These are phyloP conservation scores for Holothuria glaberrima DNA, from an alignment of 35 echinoderm and acorn worm genomes.

Conservation along the genomic window DNA sequence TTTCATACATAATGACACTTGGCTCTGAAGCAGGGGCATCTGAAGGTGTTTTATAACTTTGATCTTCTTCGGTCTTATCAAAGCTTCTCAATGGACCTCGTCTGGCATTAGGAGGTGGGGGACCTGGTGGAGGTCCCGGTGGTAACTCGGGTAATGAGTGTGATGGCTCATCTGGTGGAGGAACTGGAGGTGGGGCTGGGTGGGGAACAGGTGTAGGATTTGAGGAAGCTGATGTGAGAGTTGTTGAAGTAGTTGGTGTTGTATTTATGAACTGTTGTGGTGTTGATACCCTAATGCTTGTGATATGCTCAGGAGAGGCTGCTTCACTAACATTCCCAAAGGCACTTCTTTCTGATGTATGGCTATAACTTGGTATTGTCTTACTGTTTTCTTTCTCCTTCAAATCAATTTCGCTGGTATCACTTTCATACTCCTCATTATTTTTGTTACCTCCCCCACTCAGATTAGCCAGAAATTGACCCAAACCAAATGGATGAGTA, in stretches of 20 bases:
- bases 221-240: not conserved
- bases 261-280: not conserved
- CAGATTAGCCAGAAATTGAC: slow-evolving; percentile 17
- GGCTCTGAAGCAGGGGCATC: not conserved
- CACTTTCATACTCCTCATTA: not conserved
- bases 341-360: not conserved
- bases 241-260: not conserved
- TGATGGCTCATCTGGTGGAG: slow-evolving; percentile 32
- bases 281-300: not conserved
- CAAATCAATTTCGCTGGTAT: not conserved
- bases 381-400: not conserved
- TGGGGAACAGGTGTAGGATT: not conserved
- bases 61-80: not conserved
- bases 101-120: slow-evolving; percentile 36
- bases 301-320: not conserved
- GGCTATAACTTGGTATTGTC: not conserved
- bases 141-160: not conserved
- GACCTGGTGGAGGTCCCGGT: slow-evolving; percentile 41
- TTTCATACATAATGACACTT: slow-evolving; percentile 39
- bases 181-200: slow-evolving; percentile 4
- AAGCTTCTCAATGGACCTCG: slow-evolving; percentile 23
- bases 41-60: too few species aligned
- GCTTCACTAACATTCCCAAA: not conserved
- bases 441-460: not conserved
- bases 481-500: slow-evolving; percentile 3